Base-by-base conservation (phyloP, 2,113 vertebrate species). In the Sebastes fasciatus region DNA sequence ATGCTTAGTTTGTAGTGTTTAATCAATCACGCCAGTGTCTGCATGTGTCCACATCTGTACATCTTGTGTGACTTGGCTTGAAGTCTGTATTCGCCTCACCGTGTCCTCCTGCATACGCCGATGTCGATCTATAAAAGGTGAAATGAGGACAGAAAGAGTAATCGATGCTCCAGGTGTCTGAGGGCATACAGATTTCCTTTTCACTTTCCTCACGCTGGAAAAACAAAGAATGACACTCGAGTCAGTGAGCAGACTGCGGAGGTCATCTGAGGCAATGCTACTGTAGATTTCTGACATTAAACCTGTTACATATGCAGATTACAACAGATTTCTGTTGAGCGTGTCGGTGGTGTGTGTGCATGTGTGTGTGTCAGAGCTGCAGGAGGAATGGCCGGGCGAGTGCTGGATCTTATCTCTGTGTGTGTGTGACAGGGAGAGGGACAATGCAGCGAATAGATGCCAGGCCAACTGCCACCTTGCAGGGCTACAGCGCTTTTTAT, bases 361-460 rank as follows among this genome's bases (percentile, higher is more conserved):
- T 58, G 10, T 75, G 42, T 78, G 80, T 77, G 84, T 86, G 79
- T 80, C 57, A 77, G 85, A 71, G 73, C 81, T 83, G 61, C 78
- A 45, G 68, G 75, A 87, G 91, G 79, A 83, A 88, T 74, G 75
- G 87, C 86, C 69, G 11, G 61, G 76, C 64, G 74, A 82, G 79
- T 77, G 62, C 79, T 84, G 83, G 90, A 90, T 93, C 88, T 92
- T 94, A 91, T 94, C 91, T 82, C 78, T 87, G 83, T 93, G 87
- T 94, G 88, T 88, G 84, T 93, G 88, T 94, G 88, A 94, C 91
- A 92, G 87, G 68, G 84, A 92, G 83, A 90, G 90, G 89, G 91
- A 94, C 93, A 93, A 92, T 92, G 86, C 86, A 82, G 89, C 74
- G 62, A 93, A 94, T 91, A 89, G 91, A 92, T 91, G 89, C 92